Evolutionary conservation across 2,888 invertebrate genomes (phyloP), one percentile per base, ranked within the genome.

Genomic region (Alloplasta piceator): DNA sequence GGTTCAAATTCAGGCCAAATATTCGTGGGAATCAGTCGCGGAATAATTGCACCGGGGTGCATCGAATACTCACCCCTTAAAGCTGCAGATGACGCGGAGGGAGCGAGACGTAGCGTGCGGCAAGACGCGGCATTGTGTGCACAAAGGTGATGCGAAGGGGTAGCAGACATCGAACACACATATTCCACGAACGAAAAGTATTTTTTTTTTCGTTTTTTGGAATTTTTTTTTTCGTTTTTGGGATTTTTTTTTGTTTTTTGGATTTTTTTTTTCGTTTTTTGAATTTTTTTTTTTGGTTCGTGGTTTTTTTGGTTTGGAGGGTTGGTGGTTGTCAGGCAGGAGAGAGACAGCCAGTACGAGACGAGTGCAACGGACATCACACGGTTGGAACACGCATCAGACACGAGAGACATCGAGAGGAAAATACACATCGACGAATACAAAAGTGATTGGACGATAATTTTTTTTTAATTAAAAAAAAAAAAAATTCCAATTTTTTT

Each of bases 1-100:
- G 26, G 26, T 26, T 26, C 26, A 26, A 26, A 26, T 1, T 26
- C 26, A 26, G 26, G 26, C 26, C 3, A 3, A 26, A 26, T 2
- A 26, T 26, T 26, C 26, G 26, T 26, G 26, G 26, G 26, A 26
- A 26, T 26, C 26, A 26, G 26, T 26, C 26, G 72, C 76, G 61
- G 56, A 78, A 41, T 82, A 71, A 68, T 68, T 56, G 80, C 82
- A 83, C 82, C 72, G 50, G 50, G 68, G 82, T 84, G 84, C 81
- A 73, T 80, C 56, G 26, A 85, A 82, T 83, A 92, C 92, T 92
- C 88, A 92, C 92, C 92, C 92, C 86, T 91, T 91, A 86, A 91
- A 91, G 83, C 92, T 92, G 91, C 84, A 86, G 85, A 84, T 83
- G 1, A 26, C 74, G 74, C 79, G 85, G 86, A 86, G 85, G 86